Base-by-base conservation (phyloP, 2,797 vertebrate species). In the Pelobates cultripes region DNA sequence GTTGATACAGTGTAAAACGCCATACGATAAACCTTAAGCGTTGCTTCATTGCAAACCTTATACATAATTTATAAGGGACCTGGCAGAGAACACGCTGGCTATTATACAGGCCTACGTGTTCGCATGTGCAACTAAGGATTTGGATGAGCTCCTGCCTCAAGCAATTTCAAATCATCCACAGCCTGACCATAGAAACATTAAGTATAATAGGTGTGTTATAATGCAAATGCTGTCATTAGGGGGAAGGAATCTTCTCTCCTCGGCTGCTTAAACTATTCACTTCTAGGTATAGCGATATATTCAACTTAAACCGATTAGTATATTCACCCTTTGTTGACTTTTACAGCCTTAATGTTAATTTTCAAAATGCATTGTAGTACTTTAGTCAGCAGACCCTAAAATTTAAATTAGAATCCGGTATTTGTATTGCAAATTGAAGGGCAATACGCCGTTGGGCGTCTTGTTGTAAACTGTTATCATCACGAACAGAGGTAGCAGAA, bases 111-210 rank as follows among this genome's bases (percentile, higher is more conserved):
- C 2, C 41, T 9, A 14, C 72, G 44, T 82, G 15, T 81, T 75
- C 85, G 64, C 17, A 76, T 6, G 42, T 15, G 0, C 71, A 55
- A 3, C 45, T 73, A 67, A 78, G 79, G 72, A 77, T 71, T 57
- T 84, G 66, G 28, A 10, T 68, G 63, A 84, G 77, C 45, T 87
- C 75, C 83, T 85, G 70, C 78, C 68, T 85, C 55, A 40, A 81
- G 76, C 53, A 60, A 70, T 80, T 70, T 75, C 82, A 83, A 85
- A 85, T 43, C 69, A 82, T 78, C 77, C 74, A 67, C 17, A 78
- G 79, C 51, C 80, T 76, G 78, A 84, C 55, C 64, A 82, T 47
- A 84, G 64, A 82, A 80, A 78, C 69, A 66, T 74, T 42, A 76
- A 57, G 14, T 73, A 43, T 73, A 79, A 78, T 79, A 69, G 64